Conservation (phyloP, 1,140 invertebrate species). For the Nymphalis io region DNA sequence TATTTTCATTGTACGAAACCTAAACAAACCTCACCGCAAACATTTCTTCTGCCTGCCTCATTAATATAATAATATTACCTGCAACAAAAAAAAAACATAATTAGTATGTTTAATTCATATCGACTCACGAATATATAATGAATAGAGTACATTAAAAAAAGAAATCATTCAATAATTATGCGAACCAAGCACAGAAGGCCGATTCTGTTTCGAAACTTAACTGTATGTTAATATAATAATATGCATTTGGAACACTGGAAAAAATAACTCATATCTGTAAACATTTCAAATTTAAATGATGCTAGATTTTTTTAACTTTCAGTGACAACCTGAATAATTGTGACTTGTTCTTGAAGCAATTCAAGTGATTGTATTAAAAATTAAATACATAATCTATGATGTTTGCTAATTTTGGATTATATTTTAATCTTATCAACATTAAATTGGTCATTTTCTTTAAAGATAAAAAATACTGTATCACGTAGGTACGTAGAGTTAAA, state of each 20-base stretch:
- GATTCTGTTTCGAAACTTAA: constrained; percentile 58
- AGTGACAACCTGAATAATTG: background rate
- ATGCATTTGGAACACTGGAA: constrained; percentile 63
- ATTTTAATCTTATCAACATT: background rate
- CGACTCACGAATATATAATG: constrained; percentile 20
- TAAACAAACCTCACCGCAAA: constrained; percentile 46
- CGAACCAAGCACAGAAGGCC: constrained; percentile 54
- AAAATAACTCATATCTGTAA: constrained; percentile 31
- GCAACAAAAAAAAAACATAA: constrained; percentile 43
- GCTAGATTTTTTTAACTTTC: background rate
- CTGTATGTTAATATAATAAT: constrained; percentile 57
- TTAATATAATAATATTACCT: constrained; percentile 42
- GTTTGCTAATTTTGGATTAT: constrained; percentile 1
- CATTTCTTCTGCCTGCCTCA: constrained; percentile 29
- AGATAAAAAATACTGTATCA: no score
- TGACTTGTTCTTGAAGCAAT: background rate
- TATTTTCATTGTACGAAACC: constrained; percentile 22
- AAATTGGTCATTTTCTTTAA: background rate
- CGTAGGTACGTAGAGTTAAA: no score
- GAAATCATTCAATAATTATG: constrained; percentile 43
- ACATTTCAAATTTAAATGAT: background rate
- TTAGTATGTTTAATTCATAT: constrained; percentile 25
- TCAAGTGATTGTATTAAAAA: background rate
- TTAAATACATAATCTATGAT: constrained; percentile 1
- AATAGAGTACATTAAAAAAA: constrained; percentile 34